Base-by-base conservation (phyloP, 2,888 invertebrate species). In the Periphyllus acericola region DNA sequence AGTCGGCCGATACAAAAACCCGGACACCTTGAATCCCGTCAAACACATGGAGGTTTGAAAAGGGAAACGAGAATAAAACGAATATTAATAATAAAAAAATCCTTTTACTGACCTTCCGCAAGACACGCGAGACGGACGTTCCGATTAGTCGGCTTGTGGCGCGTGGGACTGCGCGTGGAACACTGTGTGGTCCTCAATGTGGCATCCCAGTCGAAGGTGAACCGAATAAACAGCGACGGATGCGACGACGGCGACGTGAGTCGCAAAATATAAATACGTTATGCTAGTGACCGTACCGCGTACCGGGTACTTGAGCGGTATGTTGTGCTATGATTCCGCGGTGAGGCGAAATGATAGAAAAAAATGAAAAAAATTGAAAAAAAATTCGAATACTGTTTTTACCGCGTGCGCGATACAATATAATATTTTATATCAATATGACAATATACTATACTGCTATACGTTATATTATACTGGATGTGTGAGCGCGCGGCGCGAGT, bases 101-200 rank as follows among this genome's bases (percentile, higher is more conserved):
- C 11, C 8, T 72, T 83, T 34, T 83, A 83, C 83, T 83, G 83
- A 83, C 83, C 83, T 83, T 83, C 29, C 83, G 40, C 75, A 83
- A 75, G 21, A 32, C 55, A 32, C 21, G 14, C 21, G 9, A 40
- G 34, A 25, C 72, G 34, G 11, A 14, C 71, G 29, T 34, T 21
- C 14, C 46, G 83, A 19, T 21, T 34, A 0, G 66, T 9, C 66
- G 66, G 66, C 66, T 66, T 8, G 9, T 25, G 25, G 60, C 21
- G 60, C 14, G 46, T 46, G 14, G 46, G 14, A 14, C 46, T 46
- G 1, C 46, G 46, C 3, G 14, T 1, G 46, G 46, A 46, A 46
- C 1, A 46, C 11, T 46, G 11, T 2, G 46, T 36, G 19, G 60
- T 25, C 21, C 21, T 60, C 60, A 60, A 60, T 25, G 60, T 2